These are phyloP conservation scores for Phainopepla nitens DNA, from an alignment of 2,113 vertebrate genomes.

Conservation along the genomic window DNA sequence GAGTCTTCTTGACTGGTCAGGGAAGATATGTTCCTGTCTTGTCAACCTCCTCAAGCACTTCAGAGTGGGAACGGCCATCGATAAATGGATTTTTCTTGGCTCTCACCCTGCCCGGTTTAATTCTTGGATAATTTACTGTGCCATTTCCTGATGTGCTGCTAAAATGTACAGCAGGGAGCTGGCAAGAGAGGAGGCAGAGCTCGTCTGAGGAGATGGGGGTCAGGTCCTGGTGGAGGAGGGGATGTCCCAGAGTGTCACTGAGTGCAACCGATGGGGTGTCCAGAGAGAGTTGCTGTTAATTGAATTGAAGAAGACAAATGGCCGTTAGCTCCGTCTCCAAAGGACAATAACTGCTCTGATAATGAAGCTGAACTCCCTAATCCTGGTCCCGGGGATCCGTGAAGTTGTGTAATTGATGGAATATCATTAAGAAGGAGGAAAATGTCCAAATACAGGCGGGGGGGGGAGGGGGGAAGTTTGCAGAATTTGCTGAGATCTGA, in stretches of 20 bases:
- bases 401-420: constrained; percentile 64
- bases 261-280: neutral
- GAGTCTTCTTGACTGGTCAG: neutral
- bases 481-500: neutral
- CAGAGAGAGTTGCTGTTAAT: constrained; percentile 50
- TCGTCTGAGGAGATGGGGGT: constrained; percentile 1
- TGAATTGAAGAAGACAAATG: constrained; percentile 69
- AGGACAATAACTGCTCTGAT: constrained; percentile 65
- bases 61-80: neutral
- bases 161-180: neutral
- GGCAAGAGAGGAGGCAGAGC: neutral
- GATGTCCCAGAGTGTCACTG: neutral
- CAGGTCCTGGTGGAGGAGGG: constrained; percentile 22
- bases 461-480: neutral
- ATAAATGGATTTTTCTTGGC: constrained; percentile 46
- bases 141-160: neutral
- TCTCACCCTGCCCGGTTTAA: neutral
- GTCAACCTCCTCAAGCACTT: neutral
- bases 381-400: constrained; percentile 28
- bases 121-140: constrained; percentile 29
- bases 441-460: neutral
- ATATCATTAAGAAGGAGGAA: constrained; percentile 58
- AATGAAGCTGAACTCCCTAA: constrained; percentile 63
- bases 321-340: constrained; percentile 50
- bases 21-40: neutral